Evolutionary conservation across 2,888 invertebrate genomes (phyloP).

Genomic region (Pilophorus perplexus): DNA sequence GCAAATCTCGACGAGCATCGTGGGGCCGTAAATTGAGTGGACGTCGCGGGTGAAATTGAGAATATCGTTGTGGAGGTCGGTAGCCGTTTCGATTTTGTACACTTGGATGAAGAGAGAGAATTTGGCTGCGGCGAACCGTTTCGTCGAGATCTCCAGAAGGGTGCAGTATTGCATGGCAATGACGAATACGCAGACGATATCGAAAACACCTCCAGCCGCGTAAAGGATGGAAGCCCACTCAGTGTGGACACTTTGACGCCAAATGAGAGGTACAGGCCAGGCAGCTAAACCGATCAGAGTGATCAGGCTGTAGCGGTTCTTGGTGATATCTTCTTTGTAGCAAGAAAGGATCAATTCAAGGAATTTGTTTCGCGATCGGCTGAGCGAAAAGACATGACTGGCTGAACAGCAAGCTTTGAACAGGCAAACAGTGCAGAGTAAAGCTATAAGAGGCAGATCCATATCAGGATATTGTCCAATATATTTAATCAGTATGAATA

Average conservation of each 20-base stretch:
- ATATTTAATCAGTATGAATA: conserved; percentile 6
- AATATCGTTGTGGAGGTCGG: conserved; percentile 13
- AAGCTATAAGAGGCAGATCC: conserved; percentile 15
- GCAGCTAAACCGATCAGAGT: not conserved
- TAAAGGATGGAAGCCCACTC: not conserved
- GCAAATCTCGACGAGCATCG: conserved; percentile 22
- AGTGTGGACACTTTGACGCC: not conserved
- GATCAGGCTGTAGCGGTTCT: conserved; percentile 6
- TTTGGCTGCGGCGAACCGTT: conserved; percentile 16
- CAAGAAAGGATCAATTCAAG: not conserved
- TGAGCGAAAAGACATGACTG: conserved; percentile 2
- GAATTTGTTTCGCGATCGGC: conserved; percentile 1
- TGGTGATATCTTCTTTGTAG: conserved; percentile 12
- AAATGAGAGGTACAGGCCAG: conserved; percentile 13
- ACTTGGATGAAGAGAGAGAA: not conserved
- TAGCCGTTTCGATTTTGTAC: conserved; percentile 17
- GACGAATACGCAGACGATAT: conserved; percentile 25
- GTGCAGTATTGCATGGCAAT: conserved; percentile 32
- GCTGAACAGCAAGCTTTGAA: conserved; percentile 18
- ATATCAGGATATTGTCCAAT: conserved; percentile 18
- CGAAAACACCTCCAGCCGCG: conserved; percentile 14
- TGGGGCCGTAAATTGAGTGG: conserved; percentile 21
- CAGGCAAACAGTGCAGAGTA: conserved; percentile 10
- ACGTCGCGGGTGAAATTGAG: conserved; percentile 10
- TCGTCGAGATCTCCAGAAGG: conserved; percentile 27